Evolutionary conservation across 2,113 vertebrate genomes (phyloP), one percentile per base, ranked within the genome.

Genomic region (Epinephelus lanceolatus): DNA sequence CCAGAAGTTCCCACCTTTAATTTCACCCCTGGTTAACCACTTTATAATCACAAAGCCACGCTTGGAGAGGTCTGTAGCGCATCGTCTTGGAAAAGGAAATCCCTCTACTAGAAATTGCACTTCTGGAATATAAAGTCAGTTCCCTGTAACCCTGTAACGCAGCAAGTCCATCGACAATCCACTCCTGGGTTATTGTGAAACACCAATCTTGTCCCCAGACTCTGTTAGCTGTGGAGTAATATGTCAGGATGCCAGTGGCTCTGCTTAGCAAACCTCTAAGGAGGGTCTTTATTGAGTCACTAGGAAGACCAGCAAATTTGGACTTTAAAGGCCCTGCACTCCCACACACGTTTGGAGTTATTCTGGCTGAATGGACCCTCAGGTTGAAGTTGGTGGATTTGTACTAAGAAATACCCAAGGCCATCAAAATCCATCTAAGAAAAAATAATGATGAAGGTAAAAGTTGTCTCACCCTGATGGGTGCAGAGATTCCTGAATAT

Each of bases 191-290:
- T 91, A 91, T 91, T 91, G 89, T 83, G 89, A 80, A 90, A 78
- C 89, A 92, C 88, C 90, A 93, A 91, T 92, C 80, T 89, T 82
- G 49, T 90, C 60, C 83, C 10, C 40, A 82, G 87, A 90, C 87
- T 89, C 51, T 78, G 84, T 85, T 83, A 90, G 85, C 52, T 33
- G 63, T 76, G 66, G 76, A 86, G 76, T 86, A 89, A 92, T 94
- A 87, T 83, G 88, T 93, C 87, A 85, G 70, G 52, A 62, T 87
- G 83, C 76, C 87, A 76, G 81, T 65, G 79, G 91, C 80, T 89
- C 84, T 75, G 85, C 83, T 72, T 86, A 85, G 42, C 57, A 84
- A 89, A 91, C 82, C 91, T 91, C 90, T 27, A 61, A 85, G 87
- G 84, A 92, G 65, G 63, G 49, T 69, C 78, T 89, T 91, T 90